Percentiles rank a stretch among this genome's conserved stretches.
Conservation (phyloP, 2,888 invertebrate species). For the Pyrrhia umbra region DNA sequence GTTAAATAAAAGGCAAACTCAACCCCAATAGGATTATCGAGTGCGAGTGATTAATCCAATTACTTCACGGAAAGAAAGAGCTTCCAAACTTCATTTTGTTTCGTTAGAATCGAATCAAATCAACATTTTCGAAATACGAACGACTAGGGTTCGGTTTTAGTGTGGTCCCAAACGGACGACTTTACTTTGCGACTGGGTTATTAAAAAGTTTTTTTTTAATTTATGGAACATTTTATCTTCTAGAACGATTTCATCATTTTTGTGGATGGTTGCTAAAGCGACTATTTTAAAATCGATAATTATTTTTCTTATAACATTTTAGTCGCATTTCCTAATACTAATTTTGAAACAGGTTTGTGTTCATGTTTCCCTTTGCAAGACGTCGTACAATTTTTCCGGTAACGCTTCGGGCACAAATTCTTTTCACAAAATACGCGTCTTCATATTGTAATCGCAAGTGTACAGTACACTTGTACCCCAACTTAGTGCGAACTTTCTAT, state of each 20-base stretch:
- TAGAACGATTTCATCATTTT: too few relatives aligned
- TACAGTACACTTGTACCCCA: slow-evolving; percentile 57
- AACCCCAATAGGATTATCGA: slow-evolving; percentile 53
- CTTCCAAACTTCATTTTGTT: slow-evolving; percentile 66
- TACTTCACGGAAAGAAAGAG: slow-evolving; percentile 66
- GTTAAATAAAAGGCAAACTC: slow-evolving; percentile 45
- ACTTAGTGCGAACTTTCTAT: slow-evolving; percentile 55
- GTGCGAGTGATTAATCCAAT: slow-evolving; percentile 70
- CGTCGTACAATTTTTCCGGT: background rate
- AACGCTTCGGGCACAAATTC: background rate
- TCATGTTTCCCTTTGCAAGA: background rate
- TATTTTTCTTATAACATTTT: too few relatives aligned
- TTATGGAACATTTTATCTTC: too few relatives aligned
- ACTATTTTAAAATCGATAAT: too few relatives aligned
- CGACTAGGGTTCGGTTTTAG: slow-evolving; percentile 23
- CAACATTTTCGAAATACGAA: slow-evolving; percentile 61
- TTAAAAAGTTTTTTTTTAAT: background rate
- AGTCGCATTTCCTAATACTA: too few relatives aligned
- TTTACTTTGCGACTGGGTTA: slow-evolving; percentile 11
- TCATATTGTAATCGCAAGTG: slow-evolving; percentile 45
- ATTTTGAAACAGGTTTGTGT: too few relatives aligned
- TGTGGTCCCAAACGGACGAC: slow-evolving; percentile 20
- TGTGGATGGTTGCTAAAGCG: too few relatives aligned
- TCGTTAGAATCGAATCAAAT: slow-evolving; percentile 68
- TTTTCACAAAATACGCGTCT: background rate